Evolutionary conservation across 2,797 vertebrate species (phyloP).

Genomic region (Hemitrygon akajei): DNA sequence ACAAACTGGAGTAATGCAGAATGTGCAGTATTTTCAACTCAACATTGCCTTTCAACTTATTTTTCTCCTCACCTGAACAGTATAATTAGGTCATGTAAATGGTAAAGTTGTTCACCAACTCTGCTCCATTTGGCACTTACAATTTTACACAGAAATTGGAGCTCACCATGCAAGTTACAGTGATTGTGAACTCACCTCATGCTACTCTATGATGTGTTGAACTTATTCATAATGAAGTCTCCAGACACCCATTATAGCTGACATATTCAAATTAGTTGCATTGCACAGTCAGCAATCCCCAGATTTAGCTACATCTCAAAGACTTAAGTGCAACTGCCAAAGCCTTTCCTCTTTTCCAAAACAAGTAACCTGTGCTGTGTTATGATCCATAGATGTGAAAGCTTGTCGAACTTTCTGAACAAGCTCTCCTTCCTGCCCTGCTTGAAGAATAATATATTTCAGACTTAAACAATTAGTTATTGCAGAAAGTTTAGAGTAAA

Average conservation of each 20-base stretch:
- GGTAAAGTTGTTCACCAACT: background rate
- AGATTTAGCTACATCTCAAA: background rate
- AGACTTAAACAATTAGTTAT: background rate
- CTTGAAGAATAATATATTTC: background rate
- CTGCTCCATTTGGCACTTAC: background rate
- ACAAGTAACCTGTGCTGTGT: background rate
- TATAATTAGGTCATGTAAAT: conserved; percentile 13
- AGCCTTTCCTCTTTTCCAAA: background rate
- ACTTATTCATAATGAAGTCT: background rate
- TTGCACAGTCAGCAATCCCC: background rate
- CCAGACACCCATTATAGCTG: conserved; percentile 5
- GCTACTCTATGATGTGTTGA: background rate
- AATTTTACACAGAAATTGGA: background rate
- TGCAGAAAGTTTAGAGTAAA: background rate
- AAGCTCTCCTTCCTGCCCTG: background rate
- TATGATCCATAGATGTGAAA: background rate
- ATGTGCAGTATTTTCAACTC: background rate
- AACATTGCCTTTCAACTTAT: background rate
- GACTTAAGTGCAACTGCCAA: background rate
- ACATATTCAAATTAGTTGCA: conserved; percentile 19
- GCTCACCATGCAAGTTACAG: background rate
- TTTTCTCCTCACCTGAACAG: background rate
- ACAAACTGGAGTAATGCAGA: background rate
- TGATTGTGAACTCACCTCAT: background rate
- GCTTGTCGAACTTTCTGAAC: too few species aligned